Base-by-base conservation (phyloP, 1,140 invertebrate species). In the Pygmarrhopalites habei region DNA sequence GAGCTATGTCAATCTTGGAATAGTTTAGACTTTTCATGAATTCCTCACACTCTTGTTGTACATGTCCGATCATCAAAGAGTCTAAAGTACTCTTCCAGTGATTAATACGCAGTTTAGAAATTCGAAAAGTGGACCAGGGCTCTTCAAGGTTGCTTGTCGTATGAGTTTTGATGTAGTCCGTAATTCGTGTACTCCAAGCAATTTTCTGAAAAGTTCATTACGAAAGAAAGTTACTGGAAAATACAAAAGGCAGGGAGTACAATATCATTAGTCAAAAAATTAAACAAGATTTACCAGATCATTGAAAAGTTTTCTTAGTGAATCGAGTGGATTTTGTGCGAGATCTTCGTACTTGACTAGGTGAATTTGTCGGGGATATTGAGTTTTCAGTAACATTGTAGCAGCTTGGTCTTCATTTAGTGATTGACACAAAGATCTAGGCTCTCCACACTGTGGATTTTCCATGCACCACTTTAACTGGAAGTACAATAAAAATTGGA, bases 81-180 rank as follows among this genome's bases (percentile, higher is more conserved):
- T 15, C 25, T 15, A 64, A 32, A n/a, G 44, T 43, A 5, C 41
- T 32, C 52, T 29, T 63, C 62, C 62, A 63, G 30, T 49, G 47
- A 41, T 63, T 30, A 21, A 63, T 30, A 30, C 53, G 41, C 29
- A 39, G 47, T 28, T 58, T 35, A 23, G 62, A 63, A 41, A 63
- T 63, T 47, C 62, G 29, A 28, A 26, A 55, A 32, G 62, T 63
- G 5, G 53, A 32, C 62, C 62, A 63, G 1, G 62, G 56, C 15
- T 2, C 26, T 21, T 63, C 55, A 1, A 51, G 23, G 28, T 63
- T 30, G 26, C 12, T 19, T 19, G 32, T 25, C 14, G 62, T 63
- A 23, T 63, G 62, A 12, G 47, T 23, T 26, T 47, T 25, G 21
- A 63, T 39, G 17, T 46, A 41, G 25, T 49, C 14, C 30, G 39